Base-by-base conservation (phyloP, 2,888 invertebrate genomes). In the Hypselothyrea guttata region DNA sequence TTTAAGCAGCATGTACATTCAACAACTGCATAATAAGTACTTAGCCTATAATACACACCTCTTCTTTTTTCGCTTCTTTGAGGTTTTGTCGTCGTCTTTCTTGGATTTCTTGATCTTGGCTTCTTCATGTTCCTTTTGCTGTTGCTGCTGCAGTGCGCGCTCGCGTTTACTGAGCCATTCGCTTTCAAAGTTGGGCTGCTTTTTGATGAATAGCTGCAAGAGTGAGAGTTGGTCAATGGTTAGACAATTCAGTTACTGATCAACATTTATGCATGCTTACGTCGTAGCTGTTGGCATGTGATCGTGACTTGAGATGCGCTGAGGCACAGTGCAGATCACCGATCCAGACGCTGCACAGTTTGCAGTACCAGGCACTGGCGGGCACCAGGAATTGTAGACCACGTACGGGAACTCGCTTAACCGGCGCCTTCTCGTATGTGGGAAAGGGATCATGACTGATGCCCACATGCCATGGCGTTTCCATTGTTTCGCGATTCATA, bases 251-350 rank as follows among this genome's bases (percentile, higher is more conserved):
- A 11, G n/a, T 4, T 18, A 22, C 5, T 22, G 2, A 4, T 4
- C 22, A 22, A 5, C 22, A 1, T 1, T n/a, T n/a, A n/a, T n/a
- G n/a, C n/a, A 1, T 1, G 92, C 93, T 93, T 88, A 96, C 96
- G 60, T 93, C 93, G 87, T 95, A 96, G 88, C 95, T 95, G 76
- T 94, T 94, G 77, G 94, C 94, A 90, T 97, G 97, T 16, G 92
- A 90, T 60, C 94, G 91, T 0, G 95, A 95, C 88, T 96, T 96
- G 60, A 97, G 91, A 90, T 97, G 97, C 1, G 95, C 93, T 7
- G 95, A 95, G 0, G 96, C 96, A 88, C 96, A 96, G 89, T 96
- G 96, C 62, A 96, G 91, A 88, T 97, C 97, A 0, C 96, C 97
- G 84, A 97, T 96, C 94, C 96, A 97, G 77, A 93, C 92, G 87